These are phyloP conservation scores for Tiliacea citrago DNA, from an alignment of 2,888 invertebrate species.

Conservation along the genomic window DNA sequence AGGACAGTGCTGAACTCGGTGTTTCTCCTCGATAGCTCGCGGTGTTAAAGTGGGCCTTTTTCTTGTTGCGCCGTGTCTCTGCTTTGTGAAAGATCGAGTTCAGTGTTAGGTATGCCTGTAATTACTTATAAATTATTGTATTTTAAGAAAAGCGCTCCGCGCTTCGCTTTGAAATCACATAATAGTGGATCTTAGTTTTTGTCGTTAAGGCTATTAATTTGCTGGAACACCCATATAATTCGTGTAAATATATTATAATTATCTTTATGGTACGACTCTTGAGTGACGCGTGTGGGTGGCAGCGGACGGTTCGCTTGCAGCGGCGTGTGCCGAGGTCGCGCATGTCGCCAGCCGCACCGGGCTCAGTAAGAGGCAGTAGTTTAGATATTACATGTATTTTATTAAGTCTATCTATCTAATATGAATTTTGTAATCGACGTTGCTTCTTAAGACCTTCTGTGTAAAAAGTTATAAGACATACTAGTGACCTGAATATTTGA, in stretches of 20 bases:
- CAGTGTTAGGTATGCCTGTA: constrained; percentile 61
- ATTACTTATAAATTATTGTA: constrained; percentile 88
- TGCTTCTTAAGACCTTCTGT: constrained; percentile 90
- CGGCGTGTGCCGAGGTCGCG: constrained; percentile 31
- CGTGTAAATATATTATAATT: constrained; percentile 90
- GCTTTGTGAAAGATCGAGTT: constrained; percentile 56
- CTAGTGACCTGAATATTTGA: constrained; percentile 90
- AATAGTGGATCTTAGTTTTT: constrained; percentile 89
- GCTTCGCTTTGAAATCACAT: constrained; percentile 88
- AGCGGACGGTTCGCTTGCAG: constrained; percentile 51
- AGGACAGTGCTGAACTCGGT: constrained; percentile 58
- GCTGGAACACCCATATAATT: constrained; percentile 89
- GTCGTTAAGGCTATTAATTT: constrained; percentile 89
- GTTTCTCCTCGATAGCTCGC: constrained; percentile 49
- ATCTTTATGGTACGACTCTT: constrained; percentile 88
- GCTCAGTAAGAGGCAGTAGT: constrained; percentile 82
- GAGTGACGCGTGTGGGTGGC: constrained; percentile 69
- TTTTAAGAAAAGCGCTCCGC: constrained; percentile 86
- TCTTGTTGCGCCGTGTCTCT: constrained; percentile 31
- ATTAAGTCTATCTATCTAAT: constrained; percentile 88
- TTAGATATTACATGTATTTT: constrained; percentile 90
- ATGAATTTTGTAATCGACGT: constrained; percentile 90
- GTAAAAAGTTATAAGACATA: constrained; percentile 90
- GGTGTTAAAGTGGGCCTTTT: constrained; percentile 38
- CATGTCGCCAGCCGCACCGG: constrained; percentile 63